A percentile compares a stretch with the other conserved stretches of the same genome.
These are phyloP conservation scores for Centropyge bicolor DNA, from an alignment of 2,797 vertebrate species.

Conservation along the genomic window DNA sequence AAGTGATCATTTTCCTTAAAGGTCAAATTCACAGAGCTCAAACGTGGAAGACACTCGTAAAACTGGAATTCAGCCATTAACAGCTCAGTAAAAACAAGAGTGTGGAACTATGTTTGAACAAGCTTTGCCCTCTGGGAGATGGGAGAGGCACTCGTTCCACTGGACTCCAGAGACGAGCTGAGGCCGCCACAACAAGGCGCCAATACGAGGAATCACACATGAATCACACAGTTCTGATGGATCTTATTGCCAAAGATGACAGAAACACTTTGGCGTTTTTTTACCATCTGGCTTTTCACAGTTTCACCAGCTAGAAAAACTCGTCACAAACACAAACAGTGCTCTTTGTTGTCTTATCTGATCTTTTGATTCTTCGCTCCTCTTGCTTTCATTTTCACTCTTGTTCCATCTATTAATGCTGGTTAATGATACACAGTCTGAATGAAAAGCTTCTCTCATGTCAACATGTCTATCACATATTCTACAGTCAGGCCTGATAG, in stretches of 20 bases:
- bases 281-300: background rate
- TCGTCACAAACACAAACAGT: background rate
- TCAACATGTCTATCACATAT: background rate
- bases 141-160: slow-evolving; percentile 20
- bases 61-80: slow-evolving; percentile 27
- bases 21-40: background rate
- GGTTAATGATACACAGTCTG: background rate
- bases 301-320: background rate
- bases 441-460: background rate
- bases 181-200: background rate
- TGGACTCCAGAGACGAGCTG: background rate
- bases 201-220: background rate
- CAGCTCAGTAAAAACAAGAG: background rate
- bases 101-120: slow-evolving; percentile 18
- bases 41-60: slow-evolving; percentile 10
- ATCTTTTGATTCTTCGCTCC: background rate
- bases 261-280: background rate
- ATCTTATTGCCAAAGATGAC: background rate
- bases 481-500: background rate
- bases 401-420: background rate
- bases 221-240: slow-evolving; percentile 1
- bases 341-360: background rate
- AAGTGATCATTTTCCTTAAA: background rate
- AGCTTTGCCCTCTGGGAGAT: slow-evolving; percentile 14
- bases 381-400: background rate